Evolutionary conservation across 1,140 invertebrate genomes (phyloP), one percentile per base, ranked within the genome.

Genomic region (Scaptomyza pallida): DNA sequence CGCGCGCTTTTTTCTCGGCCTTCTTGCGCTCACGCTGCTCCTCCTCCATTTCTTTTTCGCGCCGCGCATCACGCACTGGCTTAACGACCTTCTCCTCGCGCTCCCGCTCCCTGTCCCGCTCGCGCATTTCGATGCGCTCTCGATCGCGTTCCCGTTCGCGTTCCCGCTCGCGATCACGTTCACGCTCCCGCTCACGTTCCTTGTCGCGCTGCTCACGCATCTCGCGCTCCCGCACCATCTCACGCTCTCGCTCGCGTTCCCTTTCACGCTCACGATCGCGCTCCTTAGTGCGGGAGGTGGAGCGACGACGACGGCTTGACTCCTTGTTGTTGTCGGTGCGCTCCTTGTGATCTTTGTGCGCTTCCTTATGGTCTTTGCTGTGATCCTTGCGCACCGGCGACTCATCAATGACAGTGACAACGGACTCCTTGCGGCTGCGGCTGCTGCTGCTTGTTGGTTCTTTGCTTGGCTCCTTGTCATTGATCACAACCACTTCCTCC

Each of bases 21-120:
- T 98, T 96, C 85, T 97, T 97, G 85, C 96, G 95, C 86, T 99
- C 97, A 59, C 97, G 95, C 2, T 94, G 93, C 91, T 99, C 97
- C 91, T 98, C 97, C 91, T 98, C 97, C 74, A 98, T 94, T 91
- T 97, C 96, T 91, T 97, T 95, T 89, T 97, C 96, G 48, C 95
- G 92, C 17, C 95, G 92, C 57, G 94, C 92, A 62, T 95, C 94
- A 9, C 93, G 93, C 37, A 94, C 92, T 5, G 92, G 93, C 74
- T 94, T 94, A 0, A 78, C 26, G 0, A 68, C 43, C 56, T 91
- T 91, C 33, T 93, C 92, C 30, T 94, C 93, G n/a, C 93, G 88
- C 44, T 92, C 26, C 1, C 26, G 78, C 2, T 92, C 65, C 17
- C 92, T 83, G 8, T 75, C 89, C 0, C 91, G 40, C 91, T 93